Conservation (phyloP, 2,113 vertebrate genomes). For the Elgaria multicarinata region DNA sequence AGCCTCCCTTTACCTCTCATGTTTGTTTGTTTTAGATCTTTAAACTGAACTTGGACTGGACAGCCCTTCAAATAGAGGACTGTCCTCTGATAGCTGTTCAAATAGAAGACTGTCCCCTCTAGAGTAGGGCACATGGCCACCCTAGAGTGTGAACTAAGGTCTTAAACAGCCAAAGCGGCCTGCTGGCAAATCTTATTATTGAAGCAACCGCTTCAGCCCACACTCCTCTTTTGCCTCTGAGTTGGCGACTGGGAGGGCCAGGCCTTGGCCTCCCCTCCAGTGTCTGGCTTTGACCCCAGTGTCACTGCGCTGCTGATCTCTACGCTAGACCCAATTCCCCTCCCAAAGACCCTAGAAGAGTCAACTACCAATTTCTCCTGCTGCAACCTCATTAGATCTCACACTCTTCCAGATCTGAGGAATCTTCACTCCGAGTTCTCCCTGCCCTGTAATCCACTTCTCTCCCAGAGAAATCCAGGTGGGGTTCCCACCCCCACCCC, state of each 20-base stretch:
- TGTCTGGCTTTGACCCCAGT: background rate
- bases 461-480: background rate
- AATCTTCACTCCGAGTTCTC: background rate
- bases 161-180: background rate
- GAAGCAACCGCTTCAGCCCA: background rate
- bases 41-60: too few relatives aligned
- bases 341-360: background rate
- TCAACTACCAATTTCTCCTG: background rate
- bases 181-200: background rate
- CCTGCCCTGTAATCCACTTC: background rate
- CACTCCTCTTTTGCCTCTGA: background rate
- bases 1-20: too few relatives aligned
- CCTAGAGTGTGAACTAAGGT: background rate
- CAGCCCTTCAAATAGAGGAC: too few relatives aligned
- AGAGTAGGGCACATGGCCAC: too few relatives aligned
- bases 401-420: background rate
- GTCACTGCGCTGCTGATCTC: background rate
- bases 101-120: too few relatives aligned
- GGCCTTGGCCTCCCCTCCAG: background rate
- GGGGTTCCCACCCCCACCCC: too few relatives aligned
- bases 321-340: background rate
- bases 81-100: too few relatives aligned
- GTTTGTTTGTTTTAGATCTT: too few relatives aligned
- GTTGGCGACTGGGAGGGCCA: background rate
- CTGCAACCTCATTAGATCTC: background rate